Evolutionary conservation across 2,797 vertebrate species (phyloP).

Genomic region (Cyprinella venusta): DNA sequence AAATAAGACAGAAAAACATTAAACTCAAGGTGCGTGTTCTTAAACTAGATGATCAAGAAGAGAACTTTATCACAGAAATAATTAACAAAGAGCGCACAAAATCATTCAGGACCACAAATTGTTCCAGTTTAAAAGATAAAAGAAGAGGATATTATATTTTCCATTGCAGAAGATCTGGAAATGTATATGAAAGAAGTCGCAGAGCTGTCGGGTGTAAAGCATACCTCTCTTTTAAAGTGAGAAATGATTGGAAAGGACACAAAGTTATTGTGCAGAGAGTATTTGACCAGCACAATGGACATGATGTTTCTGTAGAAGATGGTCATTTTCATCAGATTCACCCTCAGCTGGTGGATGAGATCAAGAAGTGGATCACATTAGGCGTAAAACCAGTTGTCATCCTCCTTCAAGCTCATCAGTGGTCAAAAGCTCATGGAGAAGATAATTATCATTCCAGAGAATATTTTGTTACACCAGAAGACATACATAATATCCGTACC

Average conservation of each 20-base stretch:
- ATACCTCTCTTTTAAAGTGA: slow-evolving; percentile 2
- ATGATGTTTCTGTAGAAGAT: not conserved
- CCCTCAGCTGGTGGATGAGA: too few relatives aligned
- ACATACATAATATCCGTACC: not conserved
- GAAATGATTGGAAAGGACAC: slow-evolving; percentile 22
- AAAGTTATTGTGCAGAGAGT: slow-evolving; percentile 15
- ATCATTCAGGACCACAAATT: not conserved
- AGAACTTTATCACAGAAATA: not conserved
- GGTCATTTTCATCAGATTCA: not conserved
- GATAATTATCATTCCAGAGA: slow-evolving; percentile 17
- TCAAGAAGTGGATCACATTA: slow-evolving; percentile 19
- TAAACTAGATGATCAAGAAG: not conserved
- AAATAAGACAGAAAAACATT: slow-evolving; percentile 11
- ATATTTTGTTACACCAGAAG: slow-evolving; percentile 19
- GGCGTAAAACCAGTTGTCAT: slow-evolving; percentile 4
- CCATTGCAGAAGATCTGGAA: too few relatives aligned
- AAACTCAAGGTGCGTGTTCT: not conserved
- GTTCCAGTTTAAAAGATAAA: too few relatives aligned
- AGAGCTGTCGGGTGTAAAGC: too few relatives aligned
- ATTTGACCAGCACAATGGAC: slow-evolving; percentile 11
- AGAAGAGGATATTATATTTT: not conserved
- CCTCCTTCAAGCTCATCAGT: slow-evolving; percentile 21
- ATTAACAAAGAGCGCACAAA: not conserved
- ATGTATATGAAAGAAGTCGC: too few relatives aligned
- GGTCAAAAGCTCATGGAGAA: slow-evolving; percentile 1